A percentile compares a stretch with the other conserved stretches of the same genome.
Conservation (phyloP, 2,113 vertebrate genomes). For the Puffinus mauretanicus region DNA sequence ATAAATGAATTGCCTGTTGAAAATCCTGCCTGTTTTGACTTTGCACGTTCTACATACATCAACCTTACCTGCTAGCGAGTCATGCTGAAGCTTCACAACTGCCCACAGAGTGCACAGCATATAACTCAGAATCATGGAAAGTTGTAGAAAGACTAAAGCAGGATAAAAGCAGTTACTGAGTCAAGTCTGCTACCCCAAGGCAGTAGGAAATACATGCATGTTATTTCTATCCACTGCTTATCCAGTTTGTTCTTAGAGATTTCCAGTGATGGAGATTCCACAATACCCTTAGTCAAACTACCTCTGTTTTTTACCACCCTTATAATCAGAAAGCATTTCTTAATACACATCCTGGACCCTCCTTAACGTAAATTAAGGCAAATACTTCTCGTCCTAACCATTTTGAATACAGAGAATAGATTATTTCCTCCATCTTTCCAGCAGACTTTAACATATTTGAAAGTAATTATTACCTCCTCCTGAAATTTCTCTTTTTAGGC, state of each 20-base stretch:
- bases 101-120: not conserved
- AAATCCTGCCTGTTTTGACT: not conserved
- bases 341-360: fast-evolving
- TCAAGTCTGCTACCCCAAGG: not conserved
- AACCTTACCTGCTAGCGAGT: not conserved
- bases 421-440: not conserved
- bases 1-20: not conserved
- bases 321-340: not conserved
- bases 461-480: not conserved
- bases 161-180: not conserved
- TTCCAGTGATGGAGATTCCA: not conserved
- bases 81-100: not conserved
- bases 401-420: not conserved
- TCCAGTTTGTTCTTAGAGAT: not conserved
- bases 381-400: not conserved
- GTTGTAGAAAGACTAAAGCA: not conserved
- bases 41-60: not conserved
- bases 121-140: not conserved
- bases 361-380: not conserved
- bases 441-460: not conserved
- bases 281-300: not conserved
- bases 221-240: not conserved
- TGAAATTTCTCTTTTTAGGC: not conserved
- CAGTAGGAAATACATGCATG: not conserved
- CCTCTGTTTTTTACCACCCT: not conserved